phyloP scores from a whole-genome alignment of 2,113 vertebrate species.

The Crotalus tigris region DNA sequence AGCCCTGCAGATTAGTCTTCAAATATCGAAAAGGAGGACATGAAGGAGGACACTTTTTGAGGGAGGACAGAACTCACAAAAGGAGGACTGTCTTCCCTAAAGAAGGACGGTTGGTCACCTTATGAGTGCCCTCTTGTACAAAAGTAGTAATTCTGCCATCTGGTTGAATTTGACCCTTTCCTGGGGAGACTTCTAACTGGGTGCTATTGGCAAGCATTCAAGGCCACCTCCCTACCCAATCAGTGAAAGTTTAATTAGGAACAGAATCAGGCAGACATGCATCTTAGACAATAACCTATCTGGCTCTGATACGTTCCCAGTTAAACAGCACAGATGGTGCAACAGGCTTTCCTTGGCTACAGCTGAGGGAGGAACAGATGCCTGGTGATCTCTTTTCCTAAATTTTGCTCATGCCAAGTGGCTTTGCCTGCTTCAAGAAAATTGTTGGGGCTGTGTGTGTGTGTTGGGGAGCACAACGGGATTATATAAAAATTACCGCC shows the following conservation, averaged over 20 bases:
- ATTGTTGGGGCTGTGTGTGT: neutral
- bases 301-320: constrained; percentile 41
- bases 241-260: neutral
- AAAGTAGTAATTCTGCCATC: neutral
- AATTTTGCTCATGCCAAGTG: constrained; percentile 1
- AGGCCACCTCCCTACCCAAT: neutral
- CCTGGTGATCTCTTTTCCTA: constrained; percentile 45
- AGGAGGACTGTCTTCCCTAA: too few species aligned
- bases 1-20: too few species aligned
- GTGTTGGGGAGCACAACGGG: neutral
- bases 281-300: constrained; percentile 37
- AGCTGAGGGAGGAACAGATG: constrained; percentile 67
- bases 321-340: constrained; percentile 57
- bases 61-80: too few species aligned
- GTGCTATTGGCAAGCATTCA: neutral
- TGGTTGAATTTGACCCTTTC: neutral
- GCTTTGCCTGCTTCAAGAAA: neutral
- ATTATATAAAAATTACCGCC: constrained; percentile 4
- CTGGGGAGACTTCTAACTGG: neutral
- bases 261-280: constrained; percentile 31
- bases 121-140: neutral
- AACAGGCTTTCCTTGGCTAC: constrained; percentile 55
- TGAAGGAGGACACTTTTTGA: too few species aligned
- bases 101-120: too few species aligned
- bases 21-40: too few species aligned